phyloP scores from a whole-genome alignment of 2,113 vertebrate genomes.

The Piaya cayana region DNA sequence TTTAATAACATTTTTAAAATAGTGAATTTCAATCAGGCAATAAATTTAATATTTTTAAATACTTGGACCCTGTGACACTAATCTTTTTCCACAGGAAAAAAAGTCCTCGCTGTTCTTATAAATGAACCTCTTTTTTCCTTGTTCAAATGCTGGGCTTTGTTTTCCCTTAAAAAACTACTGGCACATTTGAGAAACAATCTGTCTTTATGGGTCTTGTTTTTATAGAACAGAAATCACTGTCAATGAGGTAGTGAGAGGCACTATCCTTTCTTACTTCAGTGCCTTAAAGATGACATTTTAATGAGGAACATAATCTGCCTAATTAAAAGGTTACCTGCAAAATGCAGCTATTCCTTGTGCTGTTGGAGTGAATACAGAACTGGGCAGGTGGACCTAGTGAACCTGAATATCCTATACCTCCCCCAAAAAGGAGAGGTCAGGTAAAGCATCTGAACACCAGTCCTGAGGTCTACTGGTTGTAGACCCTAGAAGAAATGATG shows the following conservation, averaged over 20 bases:
- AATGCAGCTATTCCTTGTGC: not conserved
- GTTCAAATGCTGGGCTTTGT: not conserved
- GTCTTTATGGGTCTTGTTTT: not conserved
- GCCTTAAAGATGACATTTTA: not conserved
- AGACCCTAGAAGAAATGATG: not conserved
- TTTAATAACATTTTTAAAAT: not conserved
- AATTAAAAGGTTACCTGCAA: not conserved
- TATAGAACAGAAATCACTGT: not conserved
- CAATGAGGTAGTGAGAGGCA: fast-evolving
- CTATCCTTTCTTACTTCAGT: not conserved
- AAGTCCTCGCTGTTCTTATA: not conserved
- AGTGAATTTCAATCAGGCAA: not conserved
- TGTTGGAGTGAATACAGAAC: not conserved
- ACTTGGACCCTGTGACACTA: not conserved
- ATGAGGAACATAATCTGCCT: not conserved
- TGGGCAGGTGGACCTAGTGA: not conserved
- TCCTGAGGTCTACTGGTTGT: not conserved
- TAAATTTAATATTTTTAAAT: not conserved
- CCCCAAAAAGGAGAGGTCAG: not conserved
- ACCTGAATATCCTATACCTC: not conserved
- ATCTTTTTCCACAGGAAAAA: not conserved
- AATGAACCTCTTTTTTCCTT: not conserved
- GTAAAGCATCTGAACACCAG: not conserved
- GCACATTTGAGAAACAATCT: not conserved
- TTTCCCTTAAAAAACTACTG: not conserved